Base-by-base conservation (phyloP, 64 coral and sea anemone species). In the Stichodactyla mertensii region DNA sequence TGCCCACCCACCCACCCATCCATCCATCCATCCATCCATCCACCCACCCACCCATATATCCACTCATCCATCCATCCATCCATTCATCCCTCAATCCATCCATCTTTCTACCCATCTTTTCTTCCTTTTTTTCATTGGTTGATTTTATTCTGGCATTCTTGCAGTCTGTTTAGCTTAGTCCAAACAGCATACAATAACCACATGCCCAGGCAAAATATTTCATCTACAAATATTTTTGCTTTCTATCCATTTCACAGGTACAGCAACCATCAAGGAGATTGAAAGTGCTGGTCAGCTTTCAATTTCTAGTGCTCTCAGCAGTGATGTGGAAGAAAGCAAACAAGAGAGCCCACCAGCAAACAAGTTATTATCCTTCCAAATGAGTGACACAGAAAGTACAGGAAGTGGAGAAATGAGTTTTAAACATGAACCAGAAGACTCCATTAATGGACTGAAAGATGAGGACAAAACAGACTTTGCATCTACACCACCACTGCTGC, bases 231-330 rank as follows among this genome's bases (percentile, higher is more conserved):
- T 26, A 6, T 13, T 74, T 28, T 74, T 74, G 14, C 69, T 26
- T 28, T 74, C 22, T 10, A 74, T 27, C 11, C 11, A 74, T 74
- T 74, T 82, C 54, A 36, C 61, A 97, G 94, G 94, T 84, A 74
- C 94, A 80, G 91, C 67, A 85, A 88, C 88, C 86, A 64, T n/a
- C 51, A 80, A 71, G 62, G 91, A 87, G 51, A 52, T 62, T 84
- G 87, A 93, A 20, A 57, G 70, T 93, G 91, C 94, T 71, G 94
- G 94, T 45, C 94, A 95, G 69, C 61, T 74, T 53, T 82, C 79
- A 56, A 45, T 59, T 57, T 84, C 87, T 56, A 85, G 61, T 78
- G 55, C 57, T 80, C 56, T 31, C 55, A 61, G 57, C 15, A 82
- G 77, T 53, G 87, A 54, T 59, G 61, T 67, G 26, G 24, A 56